Evolutionary conservation across 2,797 vertebrate genomes (phyloP), one percentile per base, ranked within the genome.

Genomic region (Characodon lateralis): DNA sequence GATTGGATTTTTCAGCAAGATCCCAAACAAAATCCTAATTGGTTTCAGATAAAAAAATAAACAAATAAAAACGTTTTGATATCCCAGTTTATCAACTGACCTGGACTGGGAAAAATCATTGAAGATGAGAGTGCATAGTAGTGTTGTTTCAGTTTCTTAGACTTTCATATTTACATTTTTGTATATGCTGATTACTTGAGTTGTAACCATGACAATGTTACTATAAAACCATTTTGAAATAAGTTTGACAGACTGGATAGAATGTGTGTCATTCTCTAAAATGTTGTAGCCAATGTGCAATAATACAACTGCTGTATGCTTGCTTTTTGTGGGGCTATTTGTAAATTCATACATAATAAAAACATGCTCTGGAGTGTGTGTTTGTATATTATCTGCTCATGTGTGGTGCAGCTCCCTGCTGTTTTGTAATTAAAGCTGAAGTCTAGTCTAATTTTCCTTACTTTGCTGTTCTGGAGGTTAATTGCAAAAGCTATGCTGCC

Each of bases 391-490:
- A 66, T 71, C 61, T 85, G 51, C 77, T 75, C 73, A 66, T 75
- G 74, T 74, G 71, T 74, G 61, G 56, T 76, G 82, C 78, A 78
- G 63, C 82, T 83, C 82, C 83, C 79, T 63, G 80, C 85, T 88
- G 84, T 87, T 91, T 93, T 88, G 89, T 90, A 92, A 93, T 94
- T 93, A 92, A 91, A 87, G 84, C 85, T 82, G 80, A 88, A 92
- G 83, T 91, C 78, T 77, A 89, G 87, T 88, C 71, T 91, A 83
- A 87, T 93, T 93, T 83, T 50, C 86, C 89, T 93, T 91, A 92
- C 89, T 89, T 87, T 91, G 92, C 91, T 92, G 82, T 86, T 92
- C 86, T 91, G 70, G 88, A 88, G 92, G 92, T 95, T 94, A 94
- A 94, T 93, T 92, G 91, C 74, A n/a, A 83, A 84, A 90, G 82